Conservation (phyloP, 2,113 vertebrate genomes). For the Tinamus guttatus region DNA sequence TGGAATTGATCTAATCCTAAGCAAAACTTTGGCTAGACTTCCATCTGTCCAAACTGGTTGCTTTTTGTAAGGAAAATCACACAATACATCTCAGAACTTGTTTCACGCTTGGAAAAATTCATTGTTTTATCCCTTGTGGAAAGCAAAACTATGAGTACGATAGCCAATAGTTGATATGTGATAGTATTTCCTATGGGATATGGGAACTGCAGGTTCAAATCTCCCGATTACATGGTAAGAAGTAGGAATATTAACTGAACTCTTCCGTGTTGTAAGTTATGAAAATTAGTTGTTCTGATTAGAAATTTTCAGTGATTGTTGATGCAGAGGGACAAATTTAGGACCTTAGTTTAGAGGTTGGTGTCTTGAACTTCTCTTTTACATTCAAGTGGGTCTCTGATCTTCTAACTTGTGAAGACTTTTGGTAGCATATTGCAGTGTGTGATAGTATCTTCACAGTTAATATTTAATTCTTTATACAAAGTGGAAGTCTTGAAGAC, state of each 20-base stretch:
- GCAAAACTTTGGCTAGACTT: not conserved
- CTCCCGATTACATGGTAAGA: no score
- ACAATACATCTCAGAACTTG: not conserved
- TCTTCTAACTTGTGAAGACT: not conserved
- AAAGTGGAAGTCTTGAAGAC: not conserved
- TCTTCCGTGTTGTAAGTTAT: not conserved
- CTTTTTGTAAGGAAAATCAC: not conserved
- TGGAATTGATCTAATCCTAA: conserved; percentile 16
- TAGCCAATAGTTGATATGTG: rapidly evolving
- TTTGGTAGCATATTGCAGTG: no score
- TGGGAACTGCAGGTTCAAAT: not conserved
- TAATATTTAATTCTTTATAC: not conserved
- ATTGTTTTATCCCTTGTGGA: not conserved
- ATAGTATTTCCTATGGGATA: rapidly evolving
- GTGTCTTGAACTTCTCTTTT: not conserved
- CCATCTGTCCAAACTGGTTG: not conserved
- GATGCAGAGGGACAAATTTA: not conserved
- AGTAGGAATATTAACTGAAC: not conserved
- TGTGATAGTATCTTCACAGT: not conserved
- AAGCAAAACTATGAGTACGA: rapidly evolving
- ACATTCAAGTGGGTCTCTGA: no score
- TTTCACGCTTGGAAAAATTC: rapidly evolving
- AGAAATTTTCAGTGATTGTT: not conserved
- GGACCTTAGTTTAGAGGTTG: not conserved
- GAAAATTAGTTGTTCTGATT: not conserved